Evolutionary conservation across 2,888 invertebrate species (phyloP), one percentile per base, ranked within the genome.

Genomic region (Podotricha telesiphe): DNA sequence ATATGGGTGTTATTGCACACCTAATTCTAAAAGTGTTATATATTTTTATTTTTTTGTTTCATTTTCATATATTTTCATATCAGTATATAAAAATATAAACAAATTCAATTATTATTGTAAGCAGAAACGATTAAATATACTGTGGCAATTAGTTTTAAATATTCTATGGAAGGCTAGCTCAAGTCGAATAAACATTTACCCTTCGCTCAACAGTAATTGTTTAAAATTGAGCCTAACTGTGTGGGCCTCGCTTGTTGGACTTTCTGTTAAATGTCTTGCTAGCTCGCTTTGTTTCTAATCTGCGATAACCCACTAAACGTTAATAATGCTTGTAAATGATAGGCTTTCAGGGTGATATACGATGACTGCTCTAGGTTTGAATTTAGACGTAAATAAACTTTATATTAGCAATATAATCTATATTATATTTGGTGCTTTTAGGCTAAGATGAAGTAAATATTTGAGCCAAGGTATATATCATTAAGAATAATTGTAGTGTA

Each of bases 211-310:
- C 88, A 86, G 91, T 92, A 92, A 93, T 93, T 93, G 93, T 93
- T 92, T 91, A 92, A 93, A 93, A 93, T 93, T 92, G 92, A 89
- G 87, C 90, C 91, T 91, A 92, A 92, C 92, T 91, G 92, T 92
- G 92, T 92, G 92, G 92, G 87, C 91, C 86, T 84, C 72, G 79
- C 76, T 79, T 87, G 88, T 88, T 88, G 87, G 85, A 83, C 76
- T 83, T 81, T 83, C 85, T 82, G 85, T 84, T 80, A 81, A 80
- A 72, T 73, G 73, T 70, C 71, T 71, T 70, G 78, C 78, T 72
- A 79, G 75, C 75, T 82, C 82, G 82, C 84, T 85, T 86, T 87
- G 85, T 88, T 85, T 82, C 76, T 79, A 77, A 79, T 82, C 78
- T 79, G 79, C 81, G 85, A 86, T 88, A 87, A 86, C 76, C 78